These are phyloP conservation scores for Protobothrops flavoviridis DNA, from an alignment of 2,113 vertebrate species.

Conservation along the genomic window DNA sequence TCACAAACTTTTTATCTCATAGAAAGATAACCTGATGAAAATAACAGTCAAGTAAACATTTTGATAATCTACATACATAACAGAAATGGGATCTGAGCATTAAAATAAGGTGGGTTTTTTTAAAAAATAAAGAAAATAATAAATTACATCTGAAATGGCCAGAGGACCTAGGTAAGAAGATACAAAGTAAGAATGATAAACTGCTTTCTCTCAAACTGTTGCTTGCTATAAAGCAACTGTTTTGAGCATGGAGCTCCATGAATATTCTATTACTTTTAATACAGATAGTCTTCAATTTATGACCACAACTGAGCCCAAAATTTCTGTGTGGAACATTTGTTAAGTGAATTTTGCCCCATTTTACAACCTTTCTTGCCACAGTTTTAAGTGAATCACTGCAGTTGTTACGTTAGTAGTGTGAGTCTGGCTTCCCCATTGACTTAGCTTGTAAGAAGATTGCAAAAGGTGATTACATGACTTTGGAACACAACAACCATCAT, in stretches of 20 bases:
- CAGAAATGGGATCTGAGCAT: not conserved
- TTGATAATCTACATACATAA: not conserved
- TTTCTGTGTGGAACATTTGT: not conserved
- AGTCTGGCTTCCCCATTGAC: not conserved
- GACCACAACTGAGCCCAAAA: not conserved
- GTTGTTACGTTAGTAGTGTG: not conserved
- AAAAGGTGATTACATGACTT: not conserved
- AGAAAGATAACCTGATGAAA: not conserved
- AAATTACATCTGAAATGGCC: not conserved
- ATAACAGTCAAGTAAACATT: not conserved
- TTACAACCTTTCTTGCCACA: not conserved
- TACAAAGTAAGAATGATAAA: not conserved
- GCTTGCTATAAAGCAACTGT: not conserved
- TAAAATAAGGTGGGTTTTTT: not conserved
- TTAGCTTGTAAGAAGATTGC: not conserved
- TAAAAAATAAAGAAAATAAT: not conserved
- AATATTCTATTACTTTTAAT: not conserved
- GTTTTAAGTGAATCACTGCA: not conserved
- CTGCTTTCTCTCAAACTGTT: not conserved
- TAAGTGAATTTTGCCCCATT: not conserved
- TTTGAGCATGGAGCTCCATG: not conserved
- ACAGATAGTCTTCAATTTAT: not conserved
- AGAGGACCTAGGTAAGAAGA: not conserved
- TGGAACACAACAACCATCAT: not conserved
- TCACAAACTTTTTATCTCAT: not conserved